phyloP scores from a whole-genome alignment of 2,113 vertebrate genomes.

The Psittacula cyanocephala region DNA sequence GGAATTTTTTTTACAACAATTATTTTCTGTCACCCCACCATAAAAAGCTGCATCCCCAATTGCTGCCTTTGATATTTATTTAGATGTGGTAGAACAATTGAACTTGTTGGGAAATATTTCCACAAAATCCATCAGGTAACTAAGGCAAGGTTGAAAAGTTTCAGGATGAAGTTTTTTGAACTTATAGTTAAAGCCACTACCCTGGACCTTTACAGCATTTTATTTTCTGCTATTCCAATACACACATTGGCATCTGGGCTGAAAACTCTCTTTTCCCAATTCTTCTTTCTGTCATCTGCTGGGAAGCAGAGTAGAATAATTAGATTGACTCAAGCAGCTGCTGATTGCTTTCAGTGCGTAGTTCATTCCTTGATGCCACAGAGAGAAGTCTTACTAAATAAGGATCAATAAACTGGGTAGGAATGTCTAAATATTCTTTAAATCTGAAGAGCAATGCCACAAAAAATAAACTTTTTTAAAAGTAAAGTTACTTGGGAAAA shows the following conservation, averaged over 20 bases:
- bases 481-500: not conserved
- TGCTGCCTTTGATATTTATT: slow-evolving; percentile 39
- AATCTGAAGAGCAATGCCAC: not conserved
- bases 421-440: slow-evolving; percentile 35
- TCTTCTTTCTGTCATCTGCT: slow-evolving; percentile 23
- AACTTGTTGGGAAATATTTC: slow-evolving; percentile 14
- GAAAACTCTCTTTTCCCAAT: slow-evolving; percentile 28
- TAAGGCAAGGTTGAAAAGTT: slow-evolving; percentile 45
- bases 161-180: not conserved
- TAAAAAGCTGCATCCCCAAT: not conserved
- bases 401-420: slow-evolving; percentile 32
- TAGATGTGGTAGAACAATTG: not conserved
- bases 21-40: not conserved
- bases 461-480: not conserved
- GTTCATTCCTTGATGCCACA: slow-evolving; percentile 21
- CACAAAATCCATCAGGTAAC: slow-evolving; percentile 32
- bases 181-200: slow-evolving; percentile 47
- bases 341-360: slow-evolving; percentile 49
- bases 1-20: not conserved
- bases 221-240: slow-evolving; percentile 52
- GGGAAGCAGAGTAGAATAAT: slow-evolving; percentile 36
- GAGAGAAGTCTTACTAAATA: slow-evolving; percentile 36
- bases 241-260: not conserved
- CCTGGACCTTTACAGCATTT: slow-evolving; percentile 15
- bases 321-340: slow-evolving; percentile 44